A percentile compares a stretch with the other conserved stretches of the same genome.
These are phyloP conservation scores for Dermolepida albohirtum DNA, from an alignment of 2,888 invertebrate genomes.

Conservation along the genomic window DNA sequence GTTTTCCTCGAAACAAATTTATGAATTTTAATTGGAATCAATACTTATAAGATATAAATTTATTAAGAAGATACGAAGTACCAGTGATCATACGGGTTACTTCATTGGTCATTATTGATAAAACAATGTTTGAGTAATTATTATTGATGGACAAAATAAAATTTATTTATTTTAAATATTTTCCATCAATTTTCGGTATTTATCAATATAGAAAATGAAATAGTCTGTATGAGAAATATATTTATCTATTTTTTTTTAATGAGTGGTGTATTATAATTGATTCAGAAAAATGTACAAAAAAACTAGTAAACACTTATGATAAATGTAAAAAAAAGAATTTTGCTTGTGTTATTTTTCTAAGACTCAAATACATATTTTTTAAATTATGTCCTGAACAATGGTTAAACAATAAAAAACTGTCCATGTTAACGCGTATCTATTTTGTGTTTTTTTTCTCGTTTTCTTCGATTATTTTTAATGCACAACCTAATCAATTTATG, in stretches of 20 bases:
- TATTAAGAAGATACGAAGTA: slow-evolving; percentile 14
- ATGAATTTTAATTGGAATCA: slow-evolving; percentile 1
- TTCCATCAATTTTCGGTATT: background rate
- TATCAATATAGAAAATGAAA: slow-evolving; percentile 10
- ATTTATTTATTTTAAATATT: background rate
- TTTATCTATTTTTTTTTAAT: slow-evolving; percentile 10
- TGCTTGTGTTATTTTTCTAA: slow-evolving; percentile 15
- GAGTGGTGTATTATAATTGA: slow-evolving; percentile 20
- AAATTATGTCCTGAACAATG: background rate
- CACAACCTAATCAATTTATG: slow-evolving; percentile 46
- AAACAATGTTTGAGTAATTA: background rate
- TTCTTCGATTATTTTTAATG: slow-evolving; percentile 20
- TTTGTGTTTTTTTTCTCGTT: slow-evolving; percentile 10
- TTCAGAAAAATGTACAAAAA: slow-evolving; percentile 23
- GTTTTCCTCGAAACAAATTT: slow-evolving; percentile 3
- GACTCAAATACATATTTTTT: background rate
- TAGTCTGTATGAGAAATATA: slow-evolving; percentile 12
- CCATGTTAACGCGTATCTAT: slow-evolving; percentile 21
- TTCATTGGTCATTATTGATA: slow-evolving; percentile 11
- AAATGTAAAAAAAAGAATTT: slow-evolving; percentile 15
- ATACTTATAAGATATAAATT: slow-evolving; percentile 3
- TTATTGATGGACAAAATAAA: background rate
- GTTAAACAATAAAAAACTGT: background rate
- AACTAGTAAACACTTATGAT: background rate
- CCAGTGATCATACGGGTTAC: slow-evolving; percentile 19